These are phyloP conservation scores for Lutraria rhynchaena DNA, from an alignment of 1,140 invertebrate species.

Conservation along the genomic window DNA sequence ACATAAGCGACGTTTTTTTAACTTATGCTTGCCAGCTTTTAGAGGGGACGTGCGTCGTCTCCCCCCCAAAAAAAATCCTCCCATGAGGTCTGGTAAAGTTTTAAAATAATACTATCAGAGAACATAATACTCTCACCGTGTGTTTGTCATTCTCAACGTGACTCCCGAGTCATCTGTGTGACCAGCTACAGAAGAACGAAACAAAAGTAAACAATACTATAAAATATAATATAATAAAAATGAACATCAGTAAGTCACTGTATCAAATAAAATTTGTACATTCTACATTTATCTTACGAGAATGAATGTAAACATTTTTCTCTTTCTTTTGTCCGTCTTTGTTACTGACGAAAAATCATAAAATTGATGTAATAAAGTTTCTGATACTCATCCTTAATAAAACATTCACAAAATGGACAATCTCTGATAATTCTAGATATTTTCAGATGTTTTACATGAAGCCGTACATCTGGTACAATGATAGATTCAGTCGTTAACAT, in stretches of 20 bases:
- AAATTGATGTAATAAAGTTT: background rate
- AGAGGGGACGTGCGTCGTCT: background rate
- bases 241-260: too few species aligned
- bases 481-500: background rate
- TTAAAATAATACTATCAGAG: background rate
- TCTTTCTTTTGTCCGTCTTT: background rate
- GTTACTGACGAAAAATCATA: background rate
- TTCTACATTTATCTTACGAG: too few species aligned
- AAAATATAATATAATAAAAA: background rate
- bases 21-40: too few species aligned
- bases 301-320: too few species aligned
- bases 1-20: too few species aligned
- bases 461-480: background rate
- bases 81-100: background rate
- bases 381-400: background rate
- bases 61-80: background rate
- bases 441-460: background rate
- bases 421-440: background rate
- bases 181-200: too few species aligned
- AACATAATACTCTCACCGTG: conserved; percentile 57
- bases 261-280: too few species aligned
- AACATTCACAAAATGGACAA: too few species aligned
- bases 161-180: conserved; percentile 69
- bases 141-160: conserved; percentile 68
- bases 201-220: conserved; percentile 2